phyloP scores from a whole-genome alignment of 2,888 invertebrate species.

The Xestia rhomboidea region DNA sequence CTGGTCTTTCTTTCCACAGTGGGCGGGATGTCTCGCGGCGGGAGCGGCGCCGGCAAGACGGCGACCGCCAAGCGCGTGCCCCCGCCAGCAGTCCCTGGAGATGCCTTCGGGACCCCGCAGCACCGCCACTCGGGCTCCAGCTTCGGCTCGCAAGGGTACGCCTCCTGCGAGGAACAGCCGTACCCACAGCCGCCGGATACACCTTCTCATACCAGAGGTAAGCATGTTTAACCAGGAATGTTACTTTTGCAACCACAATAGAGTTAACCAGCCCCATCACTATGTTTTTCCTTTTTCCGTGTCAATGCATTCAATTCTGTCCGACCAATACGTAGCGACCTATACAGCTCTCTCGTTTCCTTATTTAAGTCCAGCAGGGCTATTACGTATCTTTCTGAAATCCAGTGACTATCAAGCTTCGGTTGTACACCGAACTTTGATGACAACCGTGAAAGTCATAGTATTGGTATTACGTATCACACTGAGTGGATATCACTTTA shows the following conservation, averaged over 20 bases:
- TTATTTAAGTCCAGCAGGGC: not conserved
- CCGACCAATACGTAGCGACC: not conserved
- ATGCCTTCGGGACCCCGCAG: constrained; percentile 91
- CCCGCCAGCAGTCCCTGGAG: constrained; percentile 96
- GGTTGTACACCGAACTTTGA: no score
- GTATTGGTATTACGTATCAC: no score
- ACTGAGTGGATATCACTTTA: no score
- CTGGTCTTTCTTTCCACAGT: constrained; percentile 89
- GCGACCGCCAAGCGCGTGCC: constrained; percentile 97
- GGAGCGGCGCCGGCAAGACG: constrained; percentile 92
- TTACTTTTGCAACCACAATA: not conserved
- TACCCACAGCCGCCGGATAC: constrained; percentile 92
- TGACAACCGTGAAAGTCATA: no score
- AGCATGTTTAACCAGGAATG: constrained; percentile 16
- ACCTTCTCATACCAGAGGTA: constrained; percentile 91
- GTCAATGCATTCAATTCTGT: not conserved
- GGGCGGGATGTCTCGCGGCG: constrained; percentile 97
- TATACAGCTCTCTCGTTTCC: not conserved
- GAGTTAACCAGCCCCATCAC: not conserved
- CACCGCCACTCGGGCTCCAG: constrained; percentile 95
- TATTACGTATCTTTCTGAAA: no score
- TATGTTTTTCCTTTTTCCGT: not conserved
- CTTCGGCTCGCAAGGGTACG: constrained; percentile 94
- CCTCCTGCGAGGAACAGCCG: constrained; percentile 94
- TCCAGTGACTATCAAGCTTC: no score